These are phyloP conservation scores for Liposcelis brunnea DNA, from an alignment of 2,888 invertebrate species.

Conservation along the genomic window DNA sequence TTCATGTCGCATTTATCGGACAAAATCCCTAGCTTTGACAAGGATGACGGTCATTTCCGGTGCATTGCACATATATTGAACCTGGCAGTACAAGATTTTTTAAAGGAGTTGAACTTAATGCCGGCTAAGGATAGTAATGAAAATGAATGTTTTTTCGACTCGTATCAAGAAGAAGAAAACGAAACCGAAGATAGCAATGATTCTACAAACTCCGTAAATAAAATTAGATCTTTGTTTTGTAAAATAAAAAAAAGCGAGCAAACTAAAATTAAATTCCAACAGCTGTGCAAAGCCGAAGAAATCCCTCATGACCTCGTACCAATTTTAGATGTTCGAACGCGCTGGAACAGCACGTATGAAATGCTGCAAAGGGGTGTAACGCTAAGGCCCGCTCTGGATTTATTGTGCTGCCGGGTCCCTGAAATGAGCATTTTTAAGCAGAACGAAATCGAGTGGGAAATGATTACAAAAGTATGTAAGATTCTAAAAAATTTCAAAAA, in stretches of 20 bases:
- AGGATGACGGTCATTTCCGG: constrained; percentile 18
- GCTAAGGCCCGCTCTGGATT: constrained; percentile 10
- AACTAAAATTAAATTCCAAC: constrained; percentile 13
- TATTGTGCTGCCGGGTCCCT: constrained; percentile 1
- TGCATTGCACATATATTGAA: constrained; percentile 20
- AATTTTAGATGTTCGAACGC: constrained; percentile 13
- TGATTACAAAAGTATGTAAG: constrained; percentile 10
- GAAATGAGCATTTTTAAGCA: constrained; percentile 7
- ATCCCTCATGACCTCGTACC: constrained; percentile 10
- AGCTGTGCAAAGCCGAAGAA: constrained; percentile 13
- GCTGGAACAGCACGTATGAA: constrained; percentile 15
- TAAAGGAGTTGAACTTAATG: constrained; percentile 7
- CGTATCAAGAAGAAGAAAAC: constrained; percentile 10
- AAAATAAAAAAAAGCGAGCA: constrained; percentile 14
- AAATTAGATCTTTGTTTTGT: constrained; percentile 13
- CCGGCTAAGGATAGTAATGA: constrained; percentile 6
- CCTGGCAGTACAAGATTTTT: constrained; percentile 14
- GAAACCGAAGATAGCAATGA: background rate
- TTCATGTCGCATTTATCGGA: too few relatives aligned
- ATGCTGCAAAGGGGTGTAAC: constrained; percentile 14
- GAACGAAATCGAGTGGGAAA: constrained; percentile 7
- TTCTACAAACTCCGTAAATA: constrained; percentile 11
- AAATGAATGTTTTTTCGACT: constrained; percentile 8
- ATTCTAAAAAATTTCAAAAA: constrained; percentile 11
- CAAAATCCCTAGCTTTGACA: constrained; percentile 14